These are phyloP conservation scores for Pachyramphus minor DNA, from an alignment of 2,113 vertebrate genomes.

Conservation along the genomic window DNA sequence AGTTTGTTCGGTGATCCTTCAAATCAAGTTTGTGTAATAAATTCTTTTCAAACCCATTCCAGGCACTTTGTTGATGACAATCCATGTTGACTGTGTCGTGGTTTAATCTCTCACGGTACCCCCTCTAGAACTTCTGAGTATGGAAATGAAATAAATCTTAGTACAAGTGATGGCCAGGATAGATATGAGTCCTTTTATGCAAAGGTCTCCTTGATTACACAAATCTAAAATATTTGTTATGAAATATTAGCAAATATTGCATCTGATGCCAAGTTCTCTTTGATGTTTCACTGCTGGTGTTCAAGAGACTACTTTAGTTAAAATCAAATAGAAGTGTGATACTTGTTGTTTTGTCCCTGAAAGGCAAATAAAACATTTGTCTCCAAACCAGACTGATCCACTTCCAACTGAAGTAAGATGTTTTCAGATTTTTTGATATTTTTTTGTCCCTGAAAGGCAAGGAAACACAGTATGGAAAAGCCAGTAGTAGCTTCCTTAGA, in stretches of 20 bases:
- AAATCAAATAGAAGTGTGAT: not conserved
- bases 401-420: not conserved
- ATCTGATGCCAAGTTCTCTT: not conserved
- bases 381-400: not conserved
- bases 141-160: not conserved
- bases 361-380: not conserved
- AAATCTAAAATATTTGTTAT: constrained; percentile 13
- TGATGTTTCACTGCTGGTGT: not conserved
- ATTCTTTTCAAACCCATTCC: not conserved
- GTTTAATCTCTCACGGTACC: not conserved
- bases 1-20: not conserved
- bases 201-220: constrained; percentile 1
- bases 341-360: not conserved
- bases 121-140: not conserved
- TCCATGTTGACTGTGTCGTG: not conserved
- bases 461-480: not conserved
- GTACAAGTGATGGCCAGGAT: not conserved
- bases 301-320: not conserved
- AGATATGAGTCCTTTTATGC: not conserved
- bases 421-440: not conserved
- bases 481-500: not conserved
- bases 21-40: not conserved
- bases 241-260: not conserved
- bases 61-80: not conserved
- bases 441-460: not conserved